phyloP scores from a whole-genome alignment of 2,797 vertebrate genomes.

The Margarornis squamiger region DNA sequence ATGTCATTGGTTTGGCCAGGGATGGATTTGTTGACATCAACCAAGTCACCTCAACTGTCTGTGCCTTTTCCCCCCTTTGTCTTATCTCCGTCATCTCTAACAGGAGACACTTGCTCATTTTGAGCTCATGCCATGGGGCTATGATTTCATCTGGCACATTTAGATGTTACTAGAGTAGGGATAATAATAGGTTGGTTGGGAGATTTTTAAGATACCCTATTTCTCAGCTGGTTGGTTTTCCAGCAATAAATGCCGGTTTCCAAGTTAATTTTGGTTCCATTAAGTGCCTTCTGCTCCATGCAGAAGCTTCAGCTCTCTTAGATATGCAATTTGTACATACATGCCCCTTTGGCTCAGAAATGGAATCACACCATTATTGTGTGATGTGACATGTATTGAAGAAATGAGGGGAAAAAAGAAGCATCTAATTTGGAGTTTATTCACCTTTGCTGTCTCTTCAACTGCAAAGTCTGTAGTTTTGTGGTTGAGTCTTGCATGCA shows the following conservation, averaged over 20 bases:
- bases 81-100: slow-evolving; percentile 42
- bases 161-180: slow-evolving; percentile 8
- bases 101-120: slow-evolving; percentile 37
- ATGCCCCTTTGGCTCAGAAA: background rate
- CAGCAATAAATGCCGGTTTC: slow-evolving; percentile 1
- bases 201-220: background rate
- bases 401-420: background rate
- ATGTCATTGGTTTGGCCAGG: background rate
- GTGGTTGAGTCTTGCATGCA: background rate
- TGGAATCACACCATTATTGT: background rate
- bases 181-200: slow-evolving; percentile 38
- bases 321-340: background rate
- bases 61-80: background rate
- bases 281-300: background rate
- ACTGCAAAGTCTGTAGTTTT: background rate
- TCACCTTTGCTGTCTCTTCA: background rate
- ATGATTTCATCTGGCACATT: slow-evolving; percentile 46
- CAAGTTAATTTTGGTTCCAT: background rate
- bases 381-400: background rate
- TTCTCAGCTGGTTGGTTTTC: slow-evolving; percentile 11
- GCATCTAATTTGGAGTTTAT: background rate
- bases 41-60: background rate
- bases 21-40: slow-evolving; percentile 19
- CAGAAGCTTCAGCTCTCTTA: background rate
- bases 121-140: slow-evolving; percentile 14